Evolutionary conservation across 2,797 vertebrate genomes (phyloP).

Genomic region (Glossophaga mutica): DNA sequence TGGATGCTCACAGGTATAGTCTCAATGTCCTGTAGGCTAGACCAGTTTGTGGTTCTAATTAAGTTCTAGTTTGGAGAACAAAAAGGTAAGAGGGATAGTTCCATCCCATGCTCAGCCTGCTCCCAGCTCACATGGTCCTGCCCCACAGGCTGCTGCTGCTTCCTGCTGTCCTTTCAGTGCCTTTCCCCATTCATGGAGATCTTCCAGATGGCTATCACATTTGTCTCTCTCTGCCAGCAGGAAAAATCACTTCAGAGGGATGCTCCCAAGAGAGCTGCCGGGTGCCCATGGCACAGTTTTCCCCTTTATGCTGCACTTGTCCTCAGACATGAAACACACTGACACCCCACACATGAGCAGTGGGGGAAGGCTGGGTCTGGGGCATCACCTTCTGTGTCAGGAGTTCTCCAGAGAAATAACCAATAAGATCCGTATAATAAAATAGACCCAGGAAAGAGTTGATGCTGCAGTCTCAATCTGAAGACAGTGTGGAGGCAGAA

Average conservation of each 20-base stretch:
- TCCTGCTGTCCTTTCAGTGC: neutral
- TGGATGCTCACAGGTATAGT: neutral
- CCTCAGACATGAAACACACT: neutral
- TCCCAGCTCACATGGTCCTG: neutral
- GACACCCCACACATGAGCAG: neutral
- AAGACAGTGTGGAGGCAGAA: neutral
- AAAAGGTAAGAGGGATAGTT: neutral
- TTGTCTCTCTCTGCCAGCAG: neutral
- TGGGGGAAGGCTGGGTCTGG: neutral
- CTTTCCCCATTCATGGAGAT: neutral
- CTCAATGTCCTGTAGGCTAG: neutral
- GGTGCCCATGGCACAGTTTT: neutral
- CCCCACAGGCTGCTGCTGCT: neutral
- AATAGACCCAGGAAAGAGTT: neutral
- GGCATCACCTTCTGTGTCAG: neutral
- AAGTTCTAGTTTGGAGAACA: neutral
- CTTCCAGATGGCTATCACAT: neutral
- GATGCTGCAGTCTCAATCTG: neutral
- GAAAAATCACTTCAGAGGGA: neutral
- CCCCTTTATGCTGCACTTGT: neutral
- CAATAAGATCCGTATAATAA: neutral
- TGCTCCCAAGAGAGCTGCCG: neutral
- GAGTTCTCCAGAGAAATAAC: neutral
- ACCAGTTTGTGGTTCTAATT: neutral
- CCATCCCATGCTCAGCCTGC: neutral